Evolutionary conservation across 2,888 invertebrate species (phyloP).

Genomic region (Eupithecia subfuscata): DNA sequence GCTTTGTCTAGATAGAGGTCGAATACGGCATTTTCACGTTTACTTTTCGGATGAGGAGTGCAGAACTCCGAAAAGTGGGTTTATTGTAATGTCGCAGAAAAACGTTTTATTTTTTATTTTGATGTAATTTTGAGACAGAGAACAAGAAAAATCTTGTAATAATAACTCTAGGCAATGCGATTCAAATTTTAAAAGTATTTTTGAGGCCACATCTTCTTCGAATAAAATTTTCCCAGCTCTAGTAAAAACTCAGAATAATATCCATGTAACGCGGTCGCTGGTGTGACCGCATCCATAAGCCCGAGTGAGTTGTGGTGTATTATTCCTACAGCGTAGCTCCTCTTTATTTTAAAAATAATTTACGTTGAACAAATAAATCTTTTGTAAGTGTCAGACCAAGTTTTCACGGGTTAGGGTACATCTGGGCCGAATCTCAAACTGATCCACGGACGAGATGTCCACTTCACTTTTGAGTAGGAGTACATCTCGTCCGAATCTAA

Average conservation of each 20-base stretch:
- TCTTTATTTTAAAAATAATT: constrained; percentile 8
- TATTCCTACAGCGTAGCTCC: constrained; percentile 13
- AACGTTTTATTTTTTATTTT: not conserved
- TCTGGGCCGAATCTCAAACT: too few relatives aligned
- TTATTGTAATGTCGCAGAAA: not conserved
- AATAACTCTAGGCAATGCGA: not conserved
- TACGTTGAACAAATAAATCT: constrained; percentile 5
- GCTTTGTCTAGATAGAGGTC: constrained; percentile 40
- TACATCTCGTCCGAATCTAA: too few relatives aligned
- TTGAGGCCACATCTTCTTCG: not conserved
- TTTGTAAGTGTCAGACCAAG: not conserved
- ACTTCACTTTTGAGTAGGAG: too few relatives aligned
- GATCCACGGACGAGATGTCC: too few relatives aligned
- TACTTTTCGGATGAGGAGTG: constrained; percentile 6
- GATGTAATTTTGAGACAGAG: not conserved
- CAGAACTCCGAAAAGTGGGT: not conserved
- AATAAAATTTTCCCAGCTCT: constrained; percentile 14
- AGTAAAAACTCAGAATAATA: constrained; percentile 38
- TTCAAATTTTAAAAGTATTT: not conserved
- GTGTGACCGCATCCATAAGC: constrained; percentile 37
- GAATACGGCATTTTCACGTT: not conserved
- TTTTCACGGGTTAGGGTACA: too few relatives aligned
- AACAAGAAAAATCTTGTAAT: not conserved
- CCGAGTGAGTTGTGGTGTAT: constrained; percentile 25
- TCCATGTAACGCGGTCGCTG: constrained; percentile 20